Evolutionary conservation across 2,797 vertebrate genomes (phyloP), one percentile per base, ranked within the genome.

Genomic region (Avahi laniger): DNA sequence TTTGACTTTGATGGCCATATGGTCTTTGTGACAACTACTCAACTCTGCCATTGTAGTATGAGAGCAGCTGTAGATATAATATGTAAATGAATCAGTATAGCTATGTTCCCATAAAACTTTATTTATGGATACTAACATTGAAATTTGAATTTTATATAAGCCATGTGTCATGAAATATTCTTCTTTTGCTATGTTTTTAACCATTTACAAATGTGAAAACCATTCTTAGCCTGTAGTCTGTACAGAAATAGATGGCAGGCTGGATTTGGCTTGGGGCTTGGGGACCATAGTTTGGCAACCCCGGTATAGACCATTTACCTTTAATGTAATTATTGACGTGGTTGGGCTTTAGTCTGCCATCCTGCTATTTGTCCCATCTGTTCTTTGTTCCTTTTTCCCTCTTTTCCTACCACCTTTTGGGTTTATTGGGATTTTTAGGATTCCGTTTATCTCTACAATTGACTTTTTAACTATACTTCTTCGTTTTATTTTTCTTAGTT

Each of bases 41-140:
- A 57, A 2, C 30, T 61, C 69, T 52, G 76, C 33, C 6, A 50
- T 43, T 41, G 30, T 48, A 43, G 30, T 52, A 41, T 22, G 4
- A 35, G 52, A 54, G 65, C 50, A 57, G 78, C 67, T 43, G 20
- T 22, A 59, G 69, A 63, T 63, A 89, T 59, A 59, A 48, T 48
- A 61, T 33, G 15, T 69, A 38, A 59, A 18, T 67, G 65, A 84
- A 63, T 50, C 41, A 18, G 12, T 52, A 41, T 52, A 75, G 12
- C 54, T 86, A 6, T 90, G 41, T 87, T 89, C 93, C 86, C 72
- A 24, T 82, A 67, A 96, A 78, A 86, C 48, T 87, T 90, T 91
- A 83, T 87, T 87, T 95, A 75, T 59, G 70, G 41, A 80, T 73
- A 20, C 15, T 90, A 82, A 73, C 35, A 79, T 78, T 80, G 22